Evolutionary conservation across 2,888 invertebrate species (phyloP).

Genomic region (Iselma pallidipennis): DNA sequence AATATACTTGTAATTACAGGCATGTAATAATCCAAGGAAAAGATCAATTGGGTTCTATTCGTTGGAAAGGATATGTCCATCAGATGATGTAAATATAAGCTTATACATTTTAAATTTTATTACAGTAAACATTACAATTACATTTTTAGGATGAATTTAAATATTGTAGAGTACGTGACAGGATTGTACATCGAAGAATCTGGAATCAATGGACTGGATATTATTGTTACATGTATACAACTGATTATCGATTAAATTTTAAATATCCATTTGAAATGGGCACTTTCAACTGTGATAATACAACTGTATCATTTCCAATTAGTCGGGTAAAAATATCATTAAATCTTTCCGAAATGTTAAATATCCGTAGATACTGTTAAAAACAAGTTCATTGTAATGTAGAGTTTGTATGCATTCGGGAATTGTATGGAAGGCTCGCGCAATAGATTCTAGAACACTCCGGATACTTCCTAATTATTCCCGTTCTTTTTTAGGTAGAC

Average conservation of each 20-base stretch:
- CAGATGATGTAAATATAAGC: neutral
- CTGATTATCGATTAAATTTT: conserved; percentile 2
- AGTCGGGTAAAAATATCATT: conserved; percentile 6
- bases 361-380: too few species aligned
- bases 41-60: neutral
- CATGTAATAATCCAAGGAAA: neutral
- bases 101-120: too few species aligned
- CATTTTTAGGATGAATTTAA: conserved; percentile 5
- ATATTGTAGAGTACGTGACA: conserved; percentile 2
- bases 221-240: conserved; percentile 37
- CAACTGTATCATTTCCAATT: neutral
- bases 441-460: neutral
- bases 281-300: neutral
- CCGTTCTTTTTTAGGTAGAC: neutral
- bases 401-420: too few species aligned
- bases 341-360: too few species aligned
- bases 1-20: neutral
- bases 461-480: conserved; percentile 20
- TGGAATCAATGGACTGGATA: conserved; percentile 37
- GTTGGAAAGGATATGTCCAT: neutral
- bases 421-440: too few species aligned
- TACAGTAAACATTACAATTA: neutral
- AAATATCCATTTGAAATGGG: neutral
- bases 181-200: neutral
- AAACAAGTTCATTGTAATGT: too few species aligned